phyloP scores from a whole-genome alignment of 2,113 vertebrate genomes.

The Apteryx mantelli region DNA sequence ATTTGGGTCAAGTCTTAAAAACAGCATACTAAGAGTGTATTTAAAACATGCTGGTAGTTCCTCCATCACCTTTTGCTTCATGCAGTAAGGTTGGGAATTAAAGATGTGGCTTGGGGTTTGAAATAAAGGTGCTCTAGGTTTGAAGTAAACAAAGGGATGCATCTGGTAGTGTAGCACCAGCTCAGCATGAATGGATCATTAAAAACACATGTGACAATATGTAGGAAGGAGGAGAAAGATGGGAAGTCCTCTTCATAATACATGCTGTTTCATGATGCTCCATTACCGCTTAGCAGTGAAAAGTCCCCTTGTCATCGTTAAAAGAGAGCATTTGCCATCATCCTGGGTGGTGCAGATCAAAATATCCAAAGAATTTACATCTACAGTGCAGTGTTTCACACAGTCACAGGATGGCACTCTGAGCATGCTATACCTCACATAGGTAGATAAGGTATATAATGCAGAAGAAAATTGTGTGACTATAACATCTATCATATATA shows the following conservation, averaged over 20 bases:
- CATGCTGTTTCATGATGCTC: neutral
- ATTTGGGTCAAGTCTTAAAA: neutral
- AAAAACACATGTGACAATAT: neutral
- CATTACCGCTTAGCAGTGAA: neutral
- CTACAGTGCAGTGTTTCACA: neutral
- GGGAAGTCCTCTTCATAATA: neutral
- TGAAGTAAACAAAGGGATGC: neutral
- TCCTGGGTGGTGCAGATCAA: neutral
- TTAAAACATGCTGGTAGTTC: neutral
- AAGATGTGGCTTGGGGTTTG: neutral
- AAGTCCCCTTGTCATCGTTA: neutral
- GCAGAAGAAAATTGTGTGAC: neutral
- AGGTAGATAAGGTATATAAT: neutral
- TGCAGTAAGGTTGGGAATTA: neutral
- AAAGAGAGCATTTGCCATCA: neutral
- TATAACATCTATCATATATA: neutral
- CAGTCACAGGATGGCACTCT: constrained; percentile 37
- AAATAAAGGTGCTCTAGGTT: neutral
- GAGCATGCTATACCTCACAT: neutral
- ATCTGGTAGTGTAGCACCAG: neutral
- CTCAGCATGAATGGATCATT: neutral
- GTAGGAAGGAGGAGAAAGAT: neutral
- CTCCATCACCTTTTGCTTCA: neutral
- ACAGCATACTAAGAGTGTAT: rapidly evolving
- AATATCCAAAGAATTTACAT: neutral